phyloP scores from a whole-genome alignment of 2,113 vertebrate genomes.

The Eudyptes chrysolophus region DNA sequence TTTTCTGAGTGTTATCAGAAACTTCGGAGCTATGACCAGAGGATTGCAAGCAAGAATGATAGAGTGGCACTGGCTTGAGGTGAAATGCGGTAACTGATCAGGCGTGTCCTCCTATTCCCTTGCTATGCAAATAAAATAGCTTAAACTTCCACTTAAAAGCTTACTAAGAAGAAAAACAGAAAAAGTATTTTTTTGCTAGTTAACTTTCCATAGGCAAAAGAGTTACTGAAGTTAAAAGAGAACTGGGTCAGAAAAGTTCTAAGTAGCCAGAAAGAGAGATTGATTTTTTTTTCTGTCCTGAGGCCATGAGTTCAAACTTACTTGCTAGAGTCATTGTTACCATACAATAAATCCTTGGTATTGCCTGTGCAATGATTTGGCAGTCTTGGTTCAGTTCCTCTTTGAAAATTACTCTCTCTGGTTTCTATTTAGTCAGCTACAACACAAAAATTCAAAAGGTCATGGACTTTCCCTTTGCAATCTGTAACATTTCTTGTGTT shows the following conservation, averaged over 20 bases:
- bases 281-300: background rate
- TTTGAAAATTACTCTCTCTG: background rate
- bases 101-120: background rate
- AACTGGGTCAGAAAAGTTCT: background rate
- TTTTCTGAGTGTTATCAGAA: background rate
- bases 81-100: background rate
- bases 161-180: background rate
- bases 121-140: background rate
- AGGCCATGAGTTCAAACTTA: background rate
- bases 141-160: background rate
- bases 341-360: background rate
- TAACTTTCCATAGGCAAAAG: background rate
- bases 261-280: background rate
- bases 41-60: background rate
- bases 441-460: background rate
- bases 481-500: background rate
- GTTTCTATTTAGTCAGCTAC: background rate
- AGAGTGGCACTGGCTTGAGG: background rate
- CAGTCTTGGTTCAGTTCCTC: constrained; percentile 6
- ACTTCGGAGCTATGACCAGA: background rate
- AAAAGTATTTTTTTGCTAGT: background rate
- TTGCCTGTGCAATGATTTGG: background rate
- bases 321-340: background rate
- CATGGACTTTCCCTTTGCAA: background rate
- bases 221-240: background rate